Percentiles rank a stretch among this genome's conserved stretches.
Evolutionary conservation across 2,113 vertebrate genomes (phyloP).

Genomic region (Podarcis muralis): DNA sequence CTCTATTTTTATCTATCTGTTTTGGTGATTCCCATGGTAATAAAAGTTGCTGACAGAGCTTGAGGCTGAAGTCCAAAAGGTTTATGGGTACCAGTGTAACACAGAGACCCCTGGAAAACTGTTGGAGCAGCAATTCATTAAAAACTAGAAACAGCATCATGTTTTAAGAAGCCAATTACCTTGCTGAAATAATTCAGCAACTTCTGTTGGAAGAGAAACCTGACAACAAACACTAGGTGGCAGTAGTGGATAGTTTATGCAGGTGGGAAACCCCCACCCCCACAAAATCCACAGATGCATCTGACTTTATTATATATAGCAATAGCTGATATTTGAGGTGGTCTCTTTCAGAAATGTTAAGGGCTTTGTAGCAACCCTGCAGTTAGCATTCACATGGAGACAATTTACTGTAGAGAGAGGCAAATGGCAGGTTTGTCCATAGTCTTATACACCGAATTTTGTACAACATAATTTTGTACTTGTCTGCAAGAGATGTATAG

Average conservation of each 20-base stretch:
- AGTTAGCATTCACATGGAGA: neutral
- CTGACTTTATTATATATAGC: neutral
- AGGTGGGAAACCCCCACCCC: neutral
- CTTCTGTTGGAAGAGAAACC: neutral
- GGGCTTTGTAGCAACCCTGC: neutral
- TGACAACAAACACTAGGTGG: constrained; percentile 52
- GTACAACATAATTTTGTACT: neutral
- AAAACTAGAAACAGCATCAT: neutral
- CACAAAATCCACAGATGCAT: neutral
- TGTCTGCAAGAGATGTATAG: too few species aligned
- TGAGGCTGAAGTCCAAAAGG: neutral
- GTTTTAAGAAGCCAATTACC: neutral
- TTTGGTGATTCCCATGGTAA: neutral
- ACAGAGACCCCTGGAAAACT: neutral
- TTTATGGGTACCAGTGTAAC: neutral
- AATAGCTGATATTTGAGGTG: neutral
- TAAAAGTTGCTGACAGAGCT: neutral
- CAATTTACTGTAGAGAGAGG: neutral
- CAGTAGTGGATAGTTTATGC: constrained; percentile 18
- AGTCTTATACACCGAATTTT: neutral
- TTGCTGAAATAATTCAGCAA: neutral
- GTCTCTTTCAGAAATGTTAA: neutral
- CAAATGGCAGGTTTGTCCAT: neutral
- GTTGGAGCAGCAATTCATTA: rapidly evolving
- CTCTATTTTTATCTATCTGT: neutral